Conservation (phyloP, 2,797 vertebrate genomes). For the Poecilia wingei region DNA sequence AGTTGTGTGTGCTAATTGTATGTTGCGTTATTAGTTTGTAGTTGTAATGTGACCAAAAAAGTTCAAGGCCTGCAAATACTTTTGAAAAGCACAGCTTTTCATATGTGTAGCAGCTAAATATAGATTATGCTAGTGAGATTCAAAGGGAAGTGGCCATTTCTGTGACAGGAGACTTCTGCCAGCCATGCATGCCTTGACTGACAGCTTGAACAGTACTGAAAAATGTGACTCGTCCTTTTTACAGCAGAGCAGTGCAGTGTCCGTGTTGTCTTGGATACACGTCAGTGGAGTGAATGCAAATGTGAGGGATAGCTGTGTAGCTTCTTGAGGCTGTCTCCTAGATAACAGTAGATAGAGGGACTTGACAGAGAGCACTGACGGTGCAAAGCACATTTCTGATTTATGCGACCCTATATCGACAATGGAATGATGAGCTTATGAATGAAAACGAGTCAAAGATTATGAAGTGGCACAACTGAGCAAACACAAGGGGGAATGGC, state of each 20-base stretch:
- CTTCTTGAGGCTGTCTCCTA: conserved; percentile 18
- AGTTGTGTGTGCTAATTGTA: not conserved
- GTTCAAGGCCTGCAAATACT: not conserved
- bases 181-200: conserved; percentile 22
- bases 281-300: conserved; percentile 43
- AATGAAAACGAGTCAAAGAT: conserved; percentile 9
- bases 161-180: conserved; percentile 24
- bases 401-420: not conserved
- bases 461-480: conserved; percentile 1
- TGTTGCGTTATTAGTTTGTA: not conserved
- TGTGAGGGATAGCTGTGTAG: conserved; percentile 30
- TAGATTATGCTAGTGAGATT: not conserved
- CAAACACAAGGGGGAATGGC: not conserved
- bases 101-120: not conserved
- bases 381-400: conserved; percentile 21
- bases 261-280: conserved; percentile 26
- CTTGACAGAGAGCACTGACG: conserved; percentile 23
- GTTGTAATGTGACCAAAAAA: not conserved
- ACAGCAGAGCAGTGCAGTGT: conserved; percentile 4
- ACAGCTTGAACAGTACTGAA: conserved; percentile 22
- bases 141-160: not conserved
- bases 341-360: conserved; percentile 22
- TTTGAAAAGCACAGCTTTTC: not conserved
- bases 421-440: conserved; percentile 19
- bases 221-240: conserved; percentile 15